Evolutionary conservation across 2,113 vertebrate genomes (phyloP), one percentile per base, ranked within the genome.

Genomic region (Hypomesus transpacificus): DNA sequence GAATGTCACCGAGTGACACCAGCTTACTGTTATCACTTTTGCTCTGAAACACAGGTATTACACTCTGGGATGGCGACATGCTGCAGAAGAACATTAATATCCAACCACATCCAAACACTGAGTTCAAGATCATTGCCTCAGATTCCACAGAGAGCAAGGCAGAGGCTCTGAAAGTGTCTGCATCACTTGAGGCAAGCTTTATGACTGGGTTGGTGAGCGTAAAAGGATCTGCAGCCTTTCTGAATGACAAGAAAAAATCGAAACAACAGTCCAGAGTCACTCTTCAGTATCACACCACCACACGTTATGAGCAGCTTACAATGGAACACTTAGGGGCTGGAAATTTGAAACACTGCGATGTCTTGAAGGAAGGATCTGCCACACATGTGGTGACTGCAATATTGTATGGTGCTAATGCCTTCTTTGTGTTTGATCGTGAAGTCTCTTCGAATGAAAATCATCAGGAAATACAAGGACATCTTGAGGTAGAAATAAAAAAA

Each of bases 341-440:
- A 24, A 82, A 84, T 14, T n/a, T 80, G 2, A 24, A 81, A 24
- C 64, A 77, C 8, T 53, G 53, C 26, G 74, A 82, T 53, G 66
- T 77, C 17, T 82, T 79, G 39, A 22, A 84, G 22, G 28, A 81
- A n/a, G 76, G 70, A 2, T 77, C 72, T 22, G 74, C 83, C 22
- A 85, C 85, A 11, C 79, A 86, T n/a, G 74, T 84, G 13, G 75
- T 86, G 63, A 86, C 74, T 0, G 84, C 39, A 21, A 18, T 84
- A 6, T 50, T 80, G 53, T 80, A 80, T 4, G 84, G 84, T 11
- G 78, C 82, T 0, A 77, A 82, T 52, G 82, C 81, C 0, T 81
- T 85, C 65, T 85, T 85, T 26, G 73, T 85, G 34, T 85, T 85
- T 75, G 84, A 85, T 34, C 51, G 50, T 16, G 63, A 82, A 53